Evolutionary conservation across 1,140 invertebrate species (phyloP).

Genomic region (Drosophila kanapiae): DNA sequence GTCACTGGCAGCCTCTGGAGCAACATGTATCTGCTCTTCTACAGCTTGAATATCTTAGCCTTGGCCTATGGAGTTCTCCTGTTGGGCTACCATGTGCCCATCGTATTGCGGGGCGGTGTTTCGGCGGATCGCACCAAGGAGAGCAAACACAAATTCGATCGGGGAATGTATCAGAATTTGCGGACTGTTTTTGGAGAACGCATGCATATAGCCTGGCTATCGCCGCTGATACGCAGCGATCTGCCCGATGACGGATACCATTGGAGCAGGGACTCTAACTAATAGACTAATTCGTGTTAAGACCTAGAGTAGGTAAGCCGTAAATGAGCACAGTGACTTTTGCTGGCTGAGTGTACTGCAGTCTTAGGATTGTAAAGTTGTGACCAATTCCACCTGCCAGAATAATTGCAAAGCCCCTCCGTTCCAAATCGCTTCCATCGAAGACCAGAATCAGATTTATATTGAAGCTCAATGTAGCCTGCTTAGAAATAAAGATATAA

Average conservation of each 20-base stretch:
- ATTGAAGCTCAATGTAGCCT: conserved; percentile 24
- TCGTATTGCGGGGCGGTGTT: conserved; percentile 83
- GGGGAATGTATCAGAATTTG: conserved; percentile 90
- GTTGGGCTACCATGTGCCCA: conserved; percentile 89
- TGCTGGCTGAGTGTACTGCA: conserved; percentile 2
- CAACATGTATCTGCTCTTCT: conserved; percentile 88
- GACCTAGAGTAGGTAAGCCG: conserved; percentile 24
- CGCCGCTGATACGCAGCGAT: conserved; percentile 91
- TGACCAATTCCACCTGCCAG: conserved; percentile 50
- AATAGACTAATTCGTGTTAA: conserved; percentile 16
- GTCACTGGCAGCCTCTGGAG: conserved; percentile 86
- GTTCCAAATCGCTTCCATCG: conserved; percentile 39
- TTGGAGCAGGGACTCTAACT: conserved; percentile 86
- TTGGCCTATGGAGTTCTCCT: conserved; percentile 89
- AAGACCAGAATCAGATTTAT: conserved; percentile 62
- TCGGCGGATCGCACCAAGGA: conserved; percentile 60
- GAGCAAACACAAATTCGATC: conserved; percentile 87
- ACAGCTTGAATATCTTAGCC: conserved; percentile 89
- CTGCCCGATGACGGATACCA: conserved; percentile 91
- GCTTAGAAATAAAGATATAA: conserved; percentile 10
- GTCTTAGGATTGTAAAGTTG: conserved; percentile 52
- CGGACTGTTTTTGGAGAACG: conserved; percentile 89
- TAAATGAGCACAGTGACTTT: conserved; percentile 56
- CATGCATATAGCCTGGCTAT: conserved; percentile 91
- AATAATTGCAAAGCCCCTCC: conserved; percentile 19